Conservation (phyloP, 2,797 vertebrate genomes). For the Threskiornis aethiopicus region DNA sequence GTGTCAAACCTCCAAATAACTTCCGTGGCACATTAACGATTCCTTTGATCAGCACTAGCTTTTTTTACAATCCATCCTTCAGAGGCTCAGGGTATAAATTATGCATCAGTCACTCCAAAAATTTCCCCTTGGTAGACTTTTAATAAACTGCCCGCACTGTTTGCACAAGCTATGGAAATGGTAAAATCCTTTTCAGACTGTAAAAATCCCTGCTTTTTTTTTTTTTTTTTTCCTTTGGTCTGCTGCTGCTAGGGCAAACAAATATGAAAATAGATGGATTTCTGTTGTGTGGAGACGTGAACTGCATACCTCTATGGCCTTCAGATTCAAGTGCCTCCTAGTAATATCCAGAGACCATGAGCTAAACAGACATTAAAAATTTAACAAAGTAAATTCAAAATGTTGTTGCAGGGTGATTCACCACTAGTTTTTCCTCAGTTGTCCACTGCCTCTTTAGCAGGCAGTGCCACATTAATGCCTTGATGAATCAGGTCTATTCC, state of each 20-base stretch:
- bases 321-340: neutral
- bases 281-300: neutral
- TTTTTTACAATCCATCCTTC: conserved; percentile 49
- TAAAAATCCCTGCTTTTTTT: neutral
- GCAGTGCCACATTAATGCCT: neutral
- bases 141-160: conserved; percentile 23
- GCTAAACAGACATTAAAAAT: conserved; percentile 1
- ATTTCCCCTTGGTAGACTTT: conserved; percentile 44
- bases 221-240: neutral
- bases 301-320: neutral
- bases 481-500: neutral
- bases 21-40: neutral
- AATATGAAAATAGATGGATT: neutral
- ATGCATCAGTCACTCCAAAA: conserved; percentile 61
- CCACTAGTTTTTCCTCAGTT: neutral
- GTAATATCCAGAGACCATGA: neutral
- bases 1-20: conserved; percentile 53
- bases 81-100: conserved; percentile 57
- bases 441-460: neutral
- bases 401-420: neutral
- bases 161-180: conserved; percentile 6
- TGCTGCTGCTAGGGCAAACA: neutral
- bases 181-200: neutral
- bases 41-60: conserved; percentile 62
- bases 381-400: neutral